Percentiles rank a stretch among this genome's conserved stretches.
These are phyloP conservation scores for Drosophila truncata DNA, from an alignment of 1,140 invertebrate species.

Conservation along the genomic window DNA sequence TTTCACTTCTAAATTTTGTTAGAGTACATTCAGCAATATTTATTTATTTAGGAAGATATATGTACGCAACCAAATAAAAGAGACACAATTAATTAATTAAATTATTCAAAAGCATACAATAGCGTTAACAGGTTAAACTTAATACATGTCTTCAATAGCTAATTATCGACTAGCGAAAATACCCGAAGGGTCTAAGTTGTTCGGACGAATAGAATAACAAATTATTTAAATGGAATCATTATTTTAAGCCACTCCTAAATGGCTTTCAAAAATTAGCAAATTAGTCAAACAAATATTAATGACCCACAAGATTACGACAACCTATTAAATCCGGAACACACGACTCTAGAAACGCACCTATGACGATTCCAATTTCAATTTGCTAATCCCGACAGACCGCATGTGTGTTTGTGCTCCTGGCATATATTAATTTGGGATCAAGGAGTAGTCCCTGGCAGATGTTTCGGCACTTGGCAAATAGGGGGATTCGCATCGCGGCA, in stretches of 20 bases:
- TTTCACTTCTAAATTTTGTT: background rate
- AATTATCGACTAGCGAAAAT: background rate
- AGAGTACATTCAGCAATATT: background rate
- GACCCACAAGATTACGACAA: background rate
- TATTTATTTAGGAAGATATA: background rate
- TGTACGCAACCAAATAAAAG: background rate
- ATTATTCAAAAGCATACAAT: background rate
- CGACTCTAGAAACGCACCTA: constrained; percentile 11
- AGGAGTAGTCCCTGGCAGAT: constrained; percentile 2
- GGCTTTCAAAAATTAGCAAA: constrained; percentile 16
- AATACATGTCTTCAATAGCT: background rate
- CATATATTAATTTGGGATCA: constrained; percentile 36
- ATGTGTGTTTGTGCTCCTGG: background rate
- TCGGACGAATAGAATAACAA: background rate
- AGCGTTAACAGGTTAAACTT: background rate
- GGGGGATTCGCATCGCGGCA: constrained; percentile 6
- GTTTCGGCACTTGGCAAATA: constrained; percentile 8
- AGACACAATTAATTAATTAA: background rate
- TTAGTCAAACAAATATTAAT: constrained; percentile 18
- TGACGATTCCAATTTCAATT: constrained; percentile 28
- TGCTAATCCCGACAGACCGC: constrained; percentile 7
- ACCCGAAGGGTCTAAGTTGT: background rate
- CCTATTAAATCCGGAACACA: constrained; percentile 11
- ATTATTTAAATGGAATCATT: constrained; percentile 4
- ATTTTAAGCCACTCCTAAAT: constrained; percentile 2